phyloP scores from a whole-genome alignment of 2,113 vertebrate species.

The Phaetusa simplex region DNA sequence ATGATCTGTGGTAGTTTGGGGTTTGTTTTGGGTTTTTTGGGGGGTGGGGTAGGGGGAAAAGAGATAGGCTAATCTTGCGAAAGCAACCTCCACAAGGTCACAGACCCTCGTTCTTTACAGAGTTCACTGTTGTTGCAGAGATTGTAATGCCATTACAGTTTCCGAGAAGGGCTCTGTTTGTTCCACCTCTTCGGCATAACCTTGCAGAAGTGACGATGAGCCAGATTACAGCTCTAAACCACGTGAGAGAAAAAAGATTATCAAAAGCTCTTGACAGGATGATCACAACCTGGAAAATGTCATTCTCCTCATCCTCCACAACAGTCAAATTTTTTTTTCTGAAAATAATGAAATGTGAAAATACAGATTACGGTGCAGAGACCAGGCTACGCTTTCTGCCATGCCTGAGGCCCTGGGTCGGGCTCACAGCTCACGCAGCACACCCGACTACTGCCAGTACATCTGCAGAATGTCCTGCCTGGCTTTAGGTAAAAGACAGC shows the following conservation, averaged over 20 bases:
- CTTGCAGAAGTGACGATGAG: not conserved
- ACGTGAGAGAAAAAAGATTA: not conserved
- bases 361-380: not conserved
- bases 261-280: not conserved
- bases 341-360: not conserved
- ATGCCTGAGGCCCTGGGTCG: accelerated
- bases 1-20: not conserved
- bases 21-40: accelerated
- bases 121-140: not conserved
- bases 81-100: not conserved
- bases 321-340: not conserved
- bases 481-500: not conserved
- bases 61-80: not conserved
- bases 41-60: not conserved
- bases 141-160: not conserved
- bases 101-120: not conserved
- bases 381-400: not conserved
- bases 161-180: not conserved
- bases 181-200: not conserved
- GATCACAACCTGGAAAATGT: not conserved
- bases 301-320: not conserved
- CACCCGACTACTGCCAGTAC: accelerated
- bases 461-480: not conserved
- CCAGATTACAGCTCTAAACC: not conserved
- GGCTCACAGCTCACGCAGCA: not conserved